Base-by-base conservation (phyloP, 2,797 vertebrate genomes). In the Phoxinus dragarum region DNA sequence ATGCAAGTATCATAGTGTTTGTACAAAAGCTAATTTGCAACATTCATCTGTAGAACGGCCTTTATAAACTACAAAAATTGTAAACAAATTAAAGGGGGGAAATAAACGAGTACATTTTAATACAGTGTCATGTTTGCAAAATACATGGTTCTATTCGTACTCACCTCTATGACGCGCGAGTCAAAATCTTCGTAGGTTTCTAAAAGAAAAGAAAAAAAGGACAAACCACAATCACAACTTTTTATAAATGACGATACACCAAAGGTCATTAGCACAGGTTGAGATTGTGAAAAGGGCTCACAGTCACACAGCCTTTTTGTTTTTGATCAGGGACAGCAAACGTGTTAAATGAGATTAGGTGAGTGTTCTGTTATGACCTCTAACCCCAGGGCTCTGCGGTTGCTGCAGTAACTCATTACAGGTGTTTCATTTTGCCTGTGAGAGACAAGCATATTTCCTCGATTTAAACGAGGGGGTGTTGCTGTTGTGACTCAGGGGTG, bases 181-280 rank as follows among this genome's bases (percentile, higher is more conserved):
- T 99, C 97, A 92, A 99, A 99, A 86, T 96, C 95, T 85, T 97
- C 94, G 0, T 96, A 99, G 0, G 95, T 98, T 95, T 99, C 98
- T 99, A 94, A 80, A 90, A 87, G 68, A 91, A 69, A 88, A 74
- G 90, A 72, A 72, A 90, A 64, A 72, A 75, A 21, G 66, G 8
- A 83, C 5, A 49, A 40, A 84, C 17, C 3, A 44, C 79, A 64
- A 34, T 42, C 16, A 59, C 8, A 68, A 38, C 21, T 40, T 27
- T 21, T 69, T 54, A 66, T 17, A 80, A 34, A 34, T 16, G 11
- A 66, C 31, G 8, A 74, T n/a, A 87, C 36, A 42, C 9, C 38
- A 81, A 80, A 40, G n/a, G 6, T 59, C 52, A 61, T 54, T 8
- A n/a, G 31, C 38, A 71, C 27, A 71, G 49, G 23, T 12, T 59